Conservation (phyloP, 2,113 vertebrate species). For the Catharus minimus region DNA sequence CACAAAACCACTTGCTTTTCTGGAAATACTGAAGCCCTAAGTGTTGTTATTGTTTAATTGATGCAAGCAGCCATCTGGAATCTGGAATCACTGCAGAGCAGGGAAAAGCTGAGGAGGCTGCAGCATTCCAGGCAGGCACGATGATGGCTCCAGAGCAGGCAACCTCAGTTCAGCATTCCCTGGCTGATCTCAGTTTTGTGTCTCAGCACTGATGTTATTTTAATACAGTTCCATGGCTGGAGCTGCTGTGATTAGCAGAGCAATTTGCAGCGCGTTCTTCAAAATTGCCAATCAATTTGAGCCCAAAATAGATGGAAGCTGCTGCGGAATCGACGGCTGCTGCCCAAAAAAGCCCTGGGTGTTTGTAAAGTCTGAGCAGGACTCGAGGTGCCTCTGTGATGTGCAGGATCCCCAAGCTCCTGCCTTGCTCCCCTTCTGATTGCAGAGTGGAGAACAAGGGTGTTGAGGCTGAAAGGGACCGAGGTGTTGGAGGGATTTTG, state of each 20-base stretch:
- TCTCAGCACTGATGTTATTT: constrained; percentile 47
- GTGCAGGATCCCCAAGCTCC: neutral
- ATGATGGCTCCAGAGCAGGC: neutral
- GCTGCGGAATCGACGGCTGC: neutral
- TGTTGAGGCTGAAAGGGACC: neutral
- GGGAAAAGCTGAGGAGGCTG: neutral
- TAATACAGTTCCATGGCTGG: constrained; percentile 19
- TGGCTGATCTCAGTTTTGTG: neutral
- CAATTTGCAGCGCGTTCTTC: constrained; percentile 46
- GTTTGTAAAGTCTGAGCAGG: neutral
- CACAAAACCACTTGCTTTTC: neutral
- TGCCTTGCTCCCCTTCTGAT: neutral
- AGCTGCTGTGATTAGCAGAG: constrained; percentile 53
- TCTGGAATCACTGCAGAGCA: neutral
- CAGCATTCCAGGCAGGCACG: neutral
- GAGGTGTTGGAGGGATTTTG: neutral
- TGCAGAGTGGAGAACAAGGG: neutral
- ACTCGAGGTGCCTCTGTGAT: neutral
- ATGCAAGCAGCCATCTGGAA: neutral
- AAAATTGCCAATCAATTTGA: constrained; percentile 43
- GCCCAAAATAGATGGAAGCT: constrained; percentile 29
- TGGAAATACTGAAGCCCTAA: neutral
- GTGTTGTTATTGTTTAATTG: neutral
- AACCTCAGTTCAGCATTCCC: constrained; percentile 4
- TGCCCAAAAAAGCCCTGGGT: neutral